Evolutionary conservation across 2,888 invertebrate genomes (phyloP).

Genomic region (Girardia tigrina): DNA sequence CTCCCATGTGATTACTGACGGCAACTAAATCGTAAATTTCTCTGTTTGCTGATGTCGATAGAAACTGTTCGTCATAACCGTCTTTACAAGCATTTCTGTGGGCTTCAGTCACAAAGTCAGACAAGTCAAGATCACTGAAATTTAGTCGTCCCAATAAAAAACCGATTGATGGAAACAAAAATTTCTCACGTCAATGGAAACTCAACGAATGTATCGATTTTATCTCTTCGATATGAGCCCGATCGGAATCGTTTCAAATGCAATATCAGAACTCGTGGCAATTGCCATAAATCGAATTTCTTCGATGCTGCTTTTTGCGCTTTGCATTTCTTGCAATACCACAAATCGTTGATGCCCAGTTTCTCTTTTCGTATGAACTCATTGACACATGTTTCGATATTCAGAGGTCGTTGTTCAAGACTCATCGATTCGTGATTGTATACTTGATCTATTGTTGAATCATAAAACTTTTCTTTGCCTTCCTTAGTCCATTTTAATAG

Average conservation of each 20-base stretch:
- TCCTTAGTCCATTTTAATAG: too few relatives aligned
- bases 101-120: too few relatives aligned
- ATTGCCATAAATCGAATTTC: conserved; percentile 35
- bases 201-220: conserved; percentile 33
- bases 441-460: too few relatives aligned
- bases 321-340: conserved; percentile 36
- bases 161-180: too few relatives aligned
- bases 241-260: conserved; percentile 37
- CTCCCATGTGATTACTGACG: conserved; percentile 36
- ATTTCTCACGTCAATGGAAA: conserved; percentile 36
- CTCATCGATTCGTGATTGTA: too few relatives aligned
- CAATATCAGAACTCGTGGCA: conserved; percentile 35
- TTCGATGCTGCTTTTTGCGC: conserved; percentile 27
- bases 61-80: too few relatives aligned
- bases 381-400: conserved; percentile 26
- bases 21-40: conserved; percentile 35
- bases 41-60: too few relatives aligned
- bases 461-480: too few relatives aligned
- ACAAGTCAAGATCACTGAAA: too few relatives aligned
- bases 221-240: not conserved
- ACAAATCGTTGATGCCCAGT: conserved; percentile 32
- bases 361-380: conserved; percentile 29
- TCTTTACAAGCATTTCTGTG: too few relatives aligned
- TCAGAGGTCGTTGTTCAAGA: too few relatives aligned
- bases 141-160: too few relatives aligned